Evolutionary conservation across 23 tunicate species (phyloP).

Genomic region (Phallusia fumigata): DNA sequence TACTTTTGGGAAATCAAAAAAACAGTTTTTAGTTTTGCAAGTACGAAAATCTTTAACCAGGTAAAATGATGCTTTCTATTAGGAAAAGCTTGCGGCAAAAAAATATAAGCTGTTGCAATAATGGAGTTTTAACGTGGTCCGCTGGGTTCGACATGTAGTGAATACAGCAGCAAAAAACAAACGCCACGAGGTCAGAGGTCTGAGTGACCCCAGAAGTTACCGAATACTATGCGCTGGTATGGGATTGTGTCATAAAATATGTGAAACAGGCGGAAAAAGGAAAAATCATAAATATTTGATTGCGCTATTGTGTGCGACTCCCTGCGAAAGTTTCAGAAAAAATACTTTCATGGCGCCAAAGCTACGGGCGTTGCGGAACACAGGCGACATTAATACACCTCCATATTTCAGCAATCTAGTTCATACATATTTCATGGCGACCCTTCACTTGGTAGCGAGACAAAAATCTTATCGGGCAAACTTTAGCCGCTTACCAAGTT

Average conservation of each 20-base stretch:
- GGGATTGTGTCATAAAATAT: neutral
- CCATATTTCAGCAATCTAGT: neutral
- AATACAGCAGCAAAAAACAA: too few species aligned
- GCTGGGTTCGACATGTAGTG: too few species aligned
- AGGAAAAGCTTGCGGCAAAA: too few species aligned
- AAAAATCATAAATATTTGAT: slow-evolving; percentile 46
- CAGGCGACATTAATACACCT: neutral
- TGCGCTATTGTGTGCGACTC: neutral
- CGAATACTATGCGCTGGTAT: neutral
- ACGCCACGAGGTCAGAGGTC: too few species aligned
- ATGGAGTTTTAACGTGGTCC: too few species aligned
- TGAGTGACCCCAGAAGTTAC: too few species aligned
- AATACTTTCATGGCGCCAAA: neutral
- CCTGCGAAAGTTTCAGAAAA: neutral
- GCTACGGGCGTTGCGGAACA: neutral
- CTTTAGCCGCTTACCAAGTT: slow-evolving; percentile 10
- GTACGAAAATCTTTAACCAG: too few species aligned
- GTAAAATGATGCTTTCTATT: too few species aligned
- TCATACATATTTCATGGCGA: neutral
- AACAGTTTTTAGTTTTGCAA: too few species aligned
- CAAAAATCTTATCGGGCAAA: slow-evolving; percentile 3
- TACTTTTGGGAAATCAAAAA: too few species aligned
- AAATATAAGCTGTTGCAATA: too few species aligned
- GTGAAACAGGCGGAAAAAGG: neutral
- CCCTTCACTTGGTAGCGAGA: neutral